Evolutionary conservation across 2,888 invertebrate genomes (phyloP).

Genomic region (Pollenia angustigena): DNA sequence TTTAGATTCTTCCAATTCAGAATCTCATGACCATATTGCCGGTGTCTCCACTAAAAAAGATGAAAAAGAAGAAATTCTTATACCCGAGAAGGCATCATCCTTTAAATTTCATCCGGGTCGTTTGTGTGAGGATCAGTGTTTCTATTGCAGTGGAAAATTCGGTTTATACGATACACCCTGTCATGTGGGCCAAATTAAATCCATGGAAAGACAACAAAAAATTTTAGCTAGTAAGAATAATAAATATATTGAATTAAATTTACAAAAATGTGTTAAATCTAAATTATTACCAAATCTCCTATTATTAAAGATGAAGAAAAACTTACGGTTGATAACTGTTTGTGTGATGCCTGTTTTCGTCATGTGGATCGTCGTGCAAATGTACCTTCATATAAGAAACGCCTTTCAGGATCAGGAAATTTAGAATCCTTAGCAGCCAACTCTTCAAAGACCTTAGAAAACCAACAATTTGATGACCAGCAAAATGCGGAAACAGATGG

Average conservation of each 20-base stretch:
- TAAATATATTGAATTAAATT: not conserved
- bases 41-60: conserved; percentile 79
- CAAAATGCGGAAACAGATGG: conserved; percentile 62
- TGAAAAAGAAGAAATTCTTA: conserved; percentile 87
- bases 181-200: conserved; percentile 94
- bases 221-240: conserved; percentile 88
- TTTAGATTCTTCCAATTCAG: conserved; percentile 82
- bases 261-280: not conserved
- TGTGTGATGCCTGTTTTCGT: conserved; percentile 94
- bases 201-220: conserved; percentile 91
- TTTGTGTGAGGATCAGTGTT: conserved; percentile 93
- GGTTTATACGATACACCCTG: conserved; percentile 94
- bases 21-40: conserved; percentile 76
- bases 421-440: conserved; percentile 63
- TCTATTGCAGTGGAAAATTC: conserved; percentile 94
- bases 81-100: conserved; percentile 94
- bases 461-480: conserved; percentile 58
- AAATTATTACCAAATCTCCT: not conserved
- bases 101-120: conserved; percentile 94
- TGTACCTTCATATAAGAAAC: conserved; percentile 88
- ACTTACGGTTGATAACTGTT: conserved; percentile 92
- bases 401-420: conserved; percentile 82
- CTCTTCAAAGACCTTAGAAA: conserved; percentile 62
- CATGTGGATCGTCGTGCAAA: conserved; percentile 93
- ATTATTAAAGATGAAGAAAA: conserved; percentile 89